Conservation (phyloP, 2,888 invertebrate species). For the Diploptera punctata region DNA sequence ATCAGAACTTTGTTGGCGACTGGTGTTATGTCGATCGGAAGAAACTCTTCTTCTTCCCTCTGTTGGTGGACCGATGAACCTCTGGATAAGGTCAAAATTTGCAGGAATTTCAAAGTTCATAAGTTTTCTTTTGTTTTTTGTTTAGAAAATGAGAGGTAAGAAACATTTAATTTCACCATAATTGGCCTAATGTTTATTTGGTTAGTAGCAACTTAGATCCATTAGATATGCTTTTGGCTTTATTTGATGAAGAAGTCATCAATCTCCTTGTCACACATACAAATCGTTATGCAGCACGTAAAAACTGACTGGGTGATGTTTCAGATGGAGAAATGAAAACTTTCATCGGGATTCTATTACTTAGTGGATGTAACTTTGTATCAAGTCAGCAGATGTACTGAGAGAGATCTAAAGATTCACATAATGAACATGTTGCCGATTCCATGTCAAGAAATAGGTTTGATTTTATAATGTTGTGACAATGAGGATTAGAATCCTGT, state of each 20-base stretch:
- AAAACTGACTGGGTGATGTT: slow-evolving; percentile 40
- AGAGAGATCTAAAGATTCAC: slow-evolving; percentile 46
- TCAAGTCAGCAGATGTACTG: slow-evolving; percentile 48
- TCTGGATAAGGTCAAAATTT: too few relatives aligned
- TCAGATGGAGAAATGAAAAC: slow-evolving; percentile 43
- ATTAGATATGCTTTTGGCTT: background rate
- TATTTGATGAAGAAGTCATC: background rate
- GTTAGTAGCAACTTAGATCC: background rate
- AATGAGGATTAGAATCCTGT: slow-evolving; percentile 44
- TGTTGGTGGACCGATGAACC: too few relatives aligned
- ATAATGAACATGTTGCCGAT: slow-evolving; percentile 45
- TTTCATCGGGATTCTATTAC: slow-evolving; percentile 47
- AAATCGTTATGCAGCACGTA: too few relatives aligned
- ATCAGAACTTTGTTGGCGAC: too few relatives aligned
- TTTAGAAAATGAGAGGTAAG: too few relatives aligned
- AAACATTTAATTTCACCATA: too few relatives aligned
- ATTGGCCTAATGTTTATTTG: background rate
- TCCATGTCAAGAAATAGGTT: slow-evolving; percentile 49
- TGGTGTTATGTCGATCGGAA: too few relatives aligned
- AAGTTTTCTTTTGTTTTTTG: too few relatives aligned
- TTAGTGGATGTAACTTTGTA: slow-evolving; percentile 47
- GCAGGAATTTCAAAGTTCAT: too few relatives aligned
- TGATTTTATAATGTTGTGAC: slow-evolving; percentile 46
- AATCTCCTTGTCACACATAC: background rate
- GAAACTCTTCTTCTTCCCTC: too few relatives aligned